These are phyloP conservation scores for Falco biarmicus DNA, from an alignment of 2,797 vertebrate species.

Conservation along the genomic window DNA sequence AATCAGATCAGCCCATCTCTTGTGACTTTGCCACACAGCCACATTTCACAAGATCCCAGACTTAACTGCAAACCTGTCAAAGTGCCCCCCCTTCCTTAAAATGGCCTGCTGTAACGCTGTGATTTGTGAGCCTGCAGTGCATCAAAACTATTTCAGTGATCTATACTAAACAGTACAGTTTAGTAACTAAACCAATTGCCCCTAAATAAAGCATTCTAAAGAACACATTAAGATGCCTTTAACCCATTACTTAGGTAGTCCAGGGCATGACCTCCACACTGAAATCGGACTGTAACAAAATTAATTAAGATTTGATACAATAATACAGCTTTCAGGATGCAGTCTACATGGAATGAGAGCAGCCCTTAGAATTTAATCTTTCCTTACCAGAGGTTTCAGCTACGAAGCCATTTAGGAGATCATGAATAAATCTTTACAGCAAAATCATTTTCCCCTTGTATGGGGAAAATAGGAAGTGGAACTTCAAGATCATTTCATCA, in stretches of 20 bases:
- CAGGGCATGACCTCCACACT: background rate
- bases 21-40: fast-evolving
- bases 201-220: background rate
- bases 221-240: background rate
- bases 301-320: background rate
- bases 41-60: background rate
- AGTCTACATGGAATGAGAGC: background rate
- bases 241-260: background rate
- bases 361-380: background rate
- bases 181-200: background rate
- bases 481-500: background rate
- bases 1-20: background rate
- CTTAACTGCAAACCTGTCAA: background rate
- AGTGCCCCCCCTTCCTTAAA: background rate
- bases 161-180: background rate
- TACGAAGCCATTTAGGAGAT: background rate
- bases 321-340: background rate
- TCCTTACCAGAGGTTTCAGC: background rate
- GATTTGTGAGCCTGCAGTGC: background rate
- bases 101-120: fast-evolving
- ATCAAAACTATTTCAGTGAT: background rate
- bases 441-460: background rate
- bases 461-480: background rate
- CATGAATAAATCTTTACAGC: background rate
- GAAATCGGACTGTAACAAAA: background rate